Evolutionary conservation across 1,140 invertebrate species (phyloP).

Genomic region (Drosophila takahashii): DNA sequence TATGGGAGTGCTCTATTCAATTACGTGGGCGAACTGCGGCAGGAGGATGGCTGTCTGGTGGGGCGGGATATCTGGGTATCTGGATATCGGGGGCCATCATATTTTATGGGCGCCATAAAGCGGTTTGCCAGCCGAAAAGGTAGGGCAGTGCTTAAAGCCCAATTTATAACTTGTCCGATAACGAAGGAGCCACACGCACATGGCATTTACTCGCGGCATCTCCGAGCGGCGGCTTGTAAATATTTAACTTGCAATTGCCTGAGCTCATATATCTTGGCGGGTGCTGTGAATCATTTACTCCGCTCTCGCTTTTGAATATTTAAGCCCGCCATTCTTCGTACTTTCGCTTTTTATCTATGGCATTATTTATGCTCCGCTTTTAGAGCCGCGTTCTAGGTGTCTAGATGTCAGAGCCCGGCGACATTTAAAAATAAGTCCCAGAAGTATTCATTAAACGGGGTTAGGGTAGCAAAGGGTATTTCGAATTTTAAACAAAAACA

Average conservation of each 20-base stretch:
- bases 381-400: slow-evolving; percentile 41
- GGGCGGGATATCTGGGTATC: slow-evolving; percentile 1
- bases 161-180: slow-evolving; percentile 63
- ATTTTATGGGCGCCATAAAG: slow-evolving; percentile 61
- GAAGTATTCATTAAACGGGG: slow-evolving; percentile 26
- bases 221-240: slow-evolving; percentile 48
- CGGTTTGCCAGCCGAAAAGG: slow-evolving; percentile 11
- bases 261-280: slow-evolving; percentile 52
- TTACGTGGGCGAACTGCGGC: slow-evolving; percentile 36
- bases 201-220: slow-evolving; percentile 13
- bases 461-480: slow-evolving; percentile 5
- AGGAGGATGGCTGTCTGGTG: slow-evolving; percentile 2
- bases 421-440: slow-evolving; percentile 63
- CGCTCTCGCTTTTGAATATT: slow-evolving; percentile 60
- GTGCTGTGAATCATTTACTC: slow-evolving; percentile 66
- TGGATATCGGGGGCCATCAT: slow-evolving; percentile 48
- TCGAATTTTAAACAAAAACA: background rate
- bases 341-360: slow-evolving; percentile 49
- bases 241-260: slow-evolving; percentile 71
- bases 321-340: slow-evolving; percentile 13
- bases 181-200: slow-evolving; percentile 41
- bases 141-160: slow-evolving; percentile 40
- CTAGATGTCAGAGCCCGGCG: slow-evolving; percentile 38
- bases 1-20: slow-evolving; percentile 59
- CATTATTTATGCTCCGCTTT: slow-evolving; percentile 64